Base-by-base conservation (phyloP, 2,797 vertebrate genomes). In the Sebastes elongatus region DNA sequence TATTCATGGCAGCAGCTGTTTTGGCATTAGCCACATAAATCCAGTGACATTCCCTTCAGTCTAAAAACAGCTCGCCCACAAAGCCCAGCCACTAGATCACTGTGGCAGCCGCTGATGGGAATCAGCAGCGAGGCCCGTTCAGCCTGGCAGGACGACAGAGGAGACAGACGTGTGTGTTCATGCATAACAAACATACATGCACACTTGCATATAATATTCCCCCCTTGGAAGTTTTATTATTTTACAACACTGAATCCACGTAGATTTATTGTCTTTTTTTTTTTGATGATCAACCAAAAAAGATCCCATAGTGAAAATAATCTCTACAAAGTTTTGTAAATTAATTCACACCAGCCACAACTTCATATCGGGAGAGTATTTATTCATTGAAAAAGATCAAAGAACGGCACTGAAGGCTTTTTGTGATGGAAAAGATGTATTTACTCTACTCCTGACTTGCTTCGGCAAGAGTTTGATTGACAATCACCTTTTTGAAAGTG, bases 1-100 rank as follows among this genome's bases (percentile, higher is more conserved):
- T 90, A 94, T 67, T 93, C 81, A 81, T 66, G 91, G 90, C 80
- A 87, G 89, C 93, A 93, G 92, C 90, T 95, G 93, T 85, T 88
- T 92, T 88, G 86, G 83, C 86, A 86, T 91, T 80, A 86, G 84
- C 77, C 76, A 78, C 88, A 86, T 89, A 86, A 92, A 93, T 88
- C 82, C 86, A 84, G 71, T 82, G 91, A 90, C 90, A 93, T 90
- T 85, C 82, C 76, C 78, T 65, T 56, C 16, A 9, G 16, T 88
- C 92, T 93, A 94, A 92, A 94, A 93, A 90, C 81, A 92, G 92
- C 89, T 84, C 71, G 2, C 46, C 57, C 86, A 85, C 89, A 89
- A 91, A 93, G 85, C 80, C 68, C 56, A 74, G 68, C 83, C 71
- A 61, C 70, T 86, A 88, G 83, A 89, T 88, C 88, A 86, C 78